Evolutionary conservation across 2,797 vertebrate species (phyloP).

Genomic region (Aratinga solstitialis): DNA sequence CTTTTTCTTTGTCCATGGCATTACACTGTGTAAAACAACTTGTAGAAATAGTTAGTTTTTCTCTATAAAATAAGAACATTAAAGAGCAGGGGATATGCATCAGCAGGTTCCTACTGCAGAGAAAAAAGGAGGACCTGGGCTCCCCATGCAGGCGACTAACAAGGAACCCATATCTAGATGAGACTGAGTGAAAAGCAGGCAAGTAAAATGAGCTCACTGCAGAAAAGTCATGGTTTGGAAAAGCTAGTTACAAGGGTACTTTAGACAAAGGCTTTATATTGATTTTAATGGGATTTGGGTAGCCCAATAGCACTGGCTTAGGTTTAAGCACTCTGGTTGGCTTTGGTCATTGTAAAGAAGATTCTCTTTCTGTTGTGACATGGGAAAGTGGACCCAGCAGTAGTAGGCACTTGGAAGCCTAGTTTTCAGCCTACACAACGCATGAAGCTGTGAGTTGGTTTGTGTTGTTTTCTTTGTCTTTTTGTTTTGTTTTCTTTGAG

Average conservation of each 20-base stretch:
- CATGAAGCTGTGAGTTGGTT: background rate
- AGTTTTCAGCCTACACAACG: rapidly evolving
- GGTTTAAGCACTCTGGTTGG: background rate
- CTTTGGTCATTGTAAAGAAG: background rate
- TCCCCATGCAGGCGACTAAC: background rate
- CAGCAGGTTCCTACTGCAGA: background rate
- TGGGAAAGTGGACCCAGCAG: background rate
- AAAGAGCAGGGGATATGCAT: background rate
- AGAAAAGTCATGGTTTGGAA: background rate
- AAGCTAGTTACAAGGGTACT: background rate
- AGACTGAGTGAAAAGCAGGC: background rate
- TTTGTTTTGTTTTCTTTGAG: background rate
- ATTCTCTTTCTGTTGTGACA: background rate
- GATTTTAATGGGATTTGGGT: background rate
- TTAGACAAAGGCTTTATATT: background rate
- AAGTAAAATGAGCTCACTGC: background rate
- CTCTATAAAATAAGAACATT: background rate
- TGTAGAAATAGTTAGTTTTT: background rate
- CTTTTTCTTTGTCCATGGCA: background rate
- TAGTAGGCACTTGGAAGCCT: background rate
- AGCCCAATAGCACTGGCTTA: background rate
- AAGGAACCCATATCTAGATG: background rate
- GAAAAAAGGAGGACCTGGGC: background rate
- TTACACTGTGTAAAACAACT: background rate
- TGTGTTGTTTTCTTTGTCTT: background rate